Percentiles rank a stretch among this genome's conserved stretches.
Evolutionary conservation across 2,113 vertebrate genomes (phyloP).

Genomic region (Hippocampus abdominalis): DNA sequence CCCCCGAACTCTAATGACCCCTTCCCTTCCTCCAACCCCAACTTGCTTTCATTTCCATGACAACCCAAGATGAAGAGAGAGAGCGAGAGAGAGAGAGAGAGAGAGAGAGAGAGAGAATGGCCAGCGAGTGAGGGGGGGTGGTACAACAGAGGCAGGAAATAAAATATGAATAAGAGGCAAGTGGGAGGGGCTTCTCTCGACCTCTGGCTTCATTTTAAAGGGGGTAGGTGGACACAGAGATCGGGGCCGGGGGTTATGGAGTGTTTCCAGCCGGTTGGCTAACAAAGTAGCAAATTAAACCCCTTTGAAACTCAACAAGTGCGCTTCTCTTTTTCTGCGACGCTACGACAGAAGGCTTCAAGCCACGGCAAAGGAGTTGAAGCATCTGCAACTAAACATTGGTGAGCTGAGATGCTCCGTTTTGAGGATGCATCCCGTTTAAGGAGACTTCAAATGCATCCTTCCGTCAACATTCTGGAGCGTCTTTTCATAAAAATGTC

Average conservation of each 20-base stretch:
- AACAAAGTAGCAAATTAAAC: neutral
- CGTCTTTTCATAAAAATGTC: too few species aligned
- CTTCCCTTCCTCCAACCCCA: slow-evolving; percentile 7
- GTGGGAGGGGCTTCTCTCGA: slow-evolving; percentile 46
- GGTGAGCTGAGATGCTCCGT: too few species aligned
- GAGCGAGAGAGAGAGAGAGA: slow-evolving; percentile 13
- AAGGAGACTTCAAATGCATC: too few species aligned
- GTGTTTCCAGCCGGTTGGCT: too few species aligned
- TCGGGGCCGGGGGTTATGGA: neutral
- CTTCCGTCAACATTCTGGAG: too few species aligned
- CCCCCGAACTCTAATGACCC: neutral
- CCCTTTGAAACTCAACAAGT: too few species aligned
- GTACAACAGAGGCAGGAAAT: slow-evolving; percentile 39
- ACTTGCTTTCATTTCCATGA: slow-evolving; percentile 69
- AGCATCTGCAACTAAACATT: too few species aligned
- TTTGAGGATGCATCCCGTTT: too few species aligned
- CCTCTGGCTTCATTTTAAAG: slow-evolving; percentile 35
- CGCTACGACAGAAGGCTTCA: too few species aligned
- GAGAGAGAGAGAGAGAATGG: slow-evolving; percentile 10
- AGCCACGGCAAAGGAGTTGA: too few species aligned
- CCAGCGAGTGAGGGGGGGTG: slow-evolving; percentile 1
- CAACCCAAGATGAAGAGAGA: slow-evolving; percentile 54
- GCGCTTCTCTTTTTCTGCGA: too few species aligned
- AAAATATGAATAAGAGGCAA: slow-evolving; percentile 50
- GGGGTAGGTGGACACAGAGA: slow-evolving; percentile 41